Percentiles rank a stretch among this genome's conserved stretches.
Evolutionary conservation across 2,888 invertebrate genomes (phyloP).

Genomic region (Cerceris ruficornis): DNA sequence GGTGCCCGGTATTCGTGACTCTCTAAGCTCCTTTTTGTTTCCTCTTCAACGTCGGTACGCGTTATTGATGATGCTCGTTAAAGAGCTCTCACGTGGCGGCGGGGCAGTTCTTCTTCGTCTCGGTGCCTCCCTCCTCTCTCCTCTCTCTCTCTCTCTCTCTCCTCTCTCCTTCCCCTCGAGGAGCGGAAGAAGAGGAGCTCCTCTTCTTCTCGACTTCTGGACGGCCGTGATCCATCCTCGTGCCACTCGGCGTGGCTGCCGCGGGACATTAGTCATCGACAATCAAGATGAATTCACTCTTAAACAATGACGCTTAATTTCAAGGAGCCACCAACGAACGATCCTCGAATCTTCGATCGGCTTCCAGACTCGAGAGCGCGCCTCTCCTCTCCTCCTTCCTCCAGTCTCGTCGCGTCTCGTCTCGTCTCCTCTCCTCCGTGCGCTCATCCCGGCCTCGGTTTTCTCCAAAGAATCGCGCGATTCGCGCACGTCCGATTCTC

Average conservation of each 20-base stretch:
- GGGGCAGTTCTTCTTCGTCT: conserved; percentile 65
- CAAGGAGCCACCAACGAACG: conserved; percentile 69
- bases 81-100: conserved; percentile 70
- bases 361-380: conserved; percentile 35
- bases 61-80: conserved; percentile 76
- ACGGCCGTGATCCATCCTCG: conserved; percentile 64
- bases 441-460: neutral
- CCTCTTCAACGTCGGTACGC: conserved; percentile 66
- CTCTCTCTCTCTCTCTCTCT: conserved; percentile 6
- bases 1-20: conserved; percentile 56
- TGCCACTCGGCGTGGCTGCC: conserved; percentile 57
- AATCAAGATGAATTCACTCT: conserved; percentile 74
- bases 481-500: conserved; percentile 45
- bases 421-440: neutral
- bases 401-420: neutral
- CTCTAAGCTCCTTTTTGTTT: conserved; percentile 60
- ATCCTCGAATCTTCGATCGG: conserved; percentile 59
- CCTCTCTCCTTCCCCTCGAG: neutral
- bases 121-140: conserved; percentile 37
- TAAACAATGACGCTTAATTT: conserved; percentile 76
- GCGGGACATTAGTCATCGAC: conserved; percentile 74
- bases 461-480: neutral
- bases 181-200: neutral
- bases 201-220: conserved; percentile 53
- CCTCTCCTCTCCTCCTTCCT: neutral